These are phyloP conservation scores for Chaetogeoica ovagalla DNA, from an alignment of 2,888 invertebrate genomes.

Conservation along the genomic window DNA sequence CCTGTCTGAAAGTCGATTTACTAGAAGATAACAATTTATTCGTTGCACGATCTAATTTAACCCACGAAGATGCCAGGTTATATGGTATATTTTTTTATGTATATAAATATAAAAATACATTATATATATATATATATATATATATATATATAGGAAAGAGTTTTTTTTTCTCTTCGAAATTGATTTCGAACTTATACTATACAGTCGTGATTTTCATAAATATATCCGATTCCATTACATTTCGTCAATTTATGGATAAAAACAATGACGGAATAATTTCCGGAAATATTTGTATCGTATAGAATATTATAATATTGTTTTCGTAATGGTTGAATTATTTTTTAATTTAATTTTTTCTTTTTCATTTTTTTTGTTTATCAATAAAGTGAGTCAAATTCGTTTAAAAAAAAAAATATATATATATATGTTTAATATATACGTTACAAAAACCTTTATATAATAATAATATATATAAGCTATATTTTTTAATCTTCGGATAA, in stretches of 20 bases:
- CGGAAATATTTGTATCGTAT: not conserved
- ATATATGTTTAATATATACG: too few species aligned
- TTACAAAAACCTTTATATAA: too few species aligned
- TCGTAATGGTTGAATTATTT: too few species aligned
- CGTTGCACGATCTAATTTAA: slow-evolving; percentile 52
- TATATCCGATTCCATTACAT: not conserved
- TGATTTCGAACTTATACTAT: slow-evolving; percentile 22
- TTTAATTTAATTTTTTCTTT: too few species aligned
- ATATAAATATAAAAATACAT: too few species aligned
- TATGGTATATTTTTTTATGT: not conserved
- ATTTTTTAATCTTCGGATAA: too few species aligned
- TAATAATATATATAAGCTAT: too few species aligned
- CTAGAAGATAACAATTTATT: slow-evolving; percentile 51
- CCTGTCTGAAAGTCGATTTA: slow-evolving; percentile 51
- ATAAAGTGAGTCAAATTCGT: too few species aligned
- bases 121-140: too few species aligned
- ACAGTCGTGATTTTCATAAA: slow-evolving; percentile 39
- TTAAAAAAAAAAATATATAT: too few species aligned
- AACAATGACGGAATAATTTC: slow-evolving; percentile 6
- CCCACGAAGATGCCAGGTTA: slow-evolving; percentile 37
- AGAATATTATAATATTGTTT: not conserved
- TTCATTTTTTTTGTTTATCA: too few species aligned
- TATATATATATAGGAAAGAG: too few species aligned
- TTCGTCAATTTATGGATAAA: slow-evolving; percentile 10
- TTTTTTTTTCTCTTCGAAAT: slow-evolving; percentile 5